These are phyloP conservation scores for Equus przewalskii DNA, from an alignment of 2,113 vertebrate species.

Conservation along the genomic window DNA sequence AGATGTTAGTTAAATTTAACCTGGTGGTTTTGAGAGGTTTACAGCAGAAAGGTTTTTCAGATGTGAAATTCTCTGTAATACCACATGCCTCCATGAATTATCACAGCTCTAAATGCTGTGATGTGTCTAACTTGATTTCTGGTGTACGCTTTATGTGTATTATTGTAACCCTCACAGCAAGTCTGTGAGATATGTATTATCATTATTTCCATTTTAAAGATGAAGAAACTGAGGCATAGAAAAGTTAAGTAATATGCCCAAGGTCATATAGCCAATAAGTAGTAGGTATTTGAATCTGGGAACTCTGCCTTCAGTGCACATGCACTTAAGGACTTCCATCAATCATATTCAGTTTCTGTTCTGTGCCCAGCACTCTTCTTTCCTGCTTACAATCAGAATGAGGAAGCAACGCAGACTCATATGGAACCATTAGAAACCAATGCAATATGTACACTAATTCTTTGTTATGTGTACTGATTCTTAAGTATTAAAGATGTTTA, in stretches of 20 bases:
- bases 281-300: not conserved
- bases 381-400: not conserved
- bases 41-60: not conserved
- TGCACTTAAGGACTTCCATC: not conserved
- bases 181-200: not conserved
- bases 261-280: not conserved
- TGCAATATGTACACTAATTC: not conserved
- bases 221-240: not conserved
- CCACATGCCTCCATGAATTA: not conserved
- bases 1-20: not conserved
- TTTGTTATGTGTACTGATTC: not conserved
- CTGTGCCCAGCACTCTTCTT: not conserved
- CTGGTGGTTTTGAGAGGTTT: not conserved
- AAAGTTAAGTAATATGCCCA: not conserved
- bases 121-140: not conserved
- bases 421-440: not conserved
- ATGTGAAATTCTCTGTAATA: not conserved
- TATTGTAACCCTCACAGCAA: not conserved
- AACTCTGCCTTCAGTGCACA: not conserved
- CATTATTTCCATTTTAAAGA: conserved; percentile 17
- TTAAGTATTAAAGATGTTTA: not conserved
- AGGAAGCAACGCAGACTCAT: not conserved
- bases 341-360: not conserved
- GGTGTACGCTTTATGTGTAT: not conserved
- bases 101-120: not conserved